Percentiles rank a stretch among this genome's conserved stretches.
Conservation (phyloP, 2,888 invertebrate species). For the Phengaris alcon region DNA sequence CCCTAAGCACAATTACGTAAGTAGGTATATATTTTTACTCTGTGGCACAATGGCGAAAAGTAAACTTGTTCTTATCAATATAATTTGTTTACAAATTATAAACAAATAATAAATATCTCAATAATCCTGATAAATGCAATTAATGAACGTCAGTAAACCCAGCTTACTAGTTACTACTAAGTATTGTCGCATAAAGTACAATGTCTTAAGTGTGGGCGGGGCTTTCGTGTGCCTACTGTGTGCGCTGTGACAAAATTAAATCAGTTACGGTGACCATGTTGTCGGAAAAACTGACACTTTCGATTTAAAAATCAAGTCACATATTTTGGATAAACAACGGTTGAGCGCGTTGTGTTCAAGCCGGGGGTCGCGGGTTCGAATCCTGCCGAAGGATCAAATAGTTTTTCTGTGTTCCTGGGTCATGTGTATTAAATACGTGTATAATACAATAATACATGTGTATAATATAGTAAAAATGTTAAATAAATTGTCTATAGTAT, state of each 20-base stretch:
- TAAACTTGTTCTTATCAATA: neutral
- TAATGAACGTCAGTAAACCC: neutral
- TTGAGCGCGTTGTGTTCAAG: no score
- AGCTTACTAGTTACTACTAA: neutral
- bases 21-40: neutral
- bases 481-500: no score
- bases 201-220: neutral
- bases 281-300: neutral
- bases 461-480: no score
- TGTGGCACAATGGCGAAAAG: neutral
- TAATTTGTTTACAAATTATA: neutral
- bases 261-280: neutral
- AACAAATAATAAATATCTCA: slow-evolving; percentile 4
- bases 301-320: neutral
- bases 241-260: slow-evolving; percentile 15
- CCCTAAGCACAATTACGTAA: no score
- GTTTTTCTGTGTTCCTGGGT: no score
- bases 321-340: no score
- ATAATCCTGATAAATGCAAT: neutral
- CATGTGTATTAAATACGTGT: no score
- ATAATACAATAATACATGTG: no score
- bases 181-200: neutral
- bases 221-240: neutral
- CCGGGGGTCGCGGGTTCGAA: no score
- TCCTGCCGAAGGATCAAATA: no score